phyloP scores from a whole-genome alignment of 2,113 vertebrate species.

The Otus sunia region DNA sequence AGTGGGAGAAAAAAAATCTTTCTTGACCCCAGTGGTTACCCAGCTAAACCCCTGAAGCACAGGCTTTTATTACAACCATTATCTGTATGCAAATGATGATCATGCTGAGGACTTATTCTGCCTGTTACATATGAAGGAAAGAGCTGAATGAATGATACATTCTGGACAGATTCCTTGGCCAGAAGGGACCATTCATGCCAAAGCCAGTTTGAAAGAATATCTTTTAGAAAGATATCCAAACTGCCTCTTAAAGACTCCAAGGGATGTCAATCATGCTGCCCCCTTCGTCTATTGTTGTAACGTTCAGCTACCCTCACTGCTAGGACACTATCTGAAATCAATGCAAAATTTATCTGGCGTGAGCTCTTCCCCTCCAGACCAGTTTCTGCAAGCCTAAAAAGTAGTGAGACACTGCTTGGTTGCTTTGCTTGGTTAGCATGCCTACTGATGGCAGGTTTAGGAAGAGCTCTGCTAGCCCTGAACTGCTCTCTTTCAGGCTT shows the following conservation, averaged over 20 bases:
- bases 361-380: neutral
- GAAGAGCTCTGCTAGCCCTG: neutral
- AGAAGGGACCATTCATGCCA: conserved; percentile 32
- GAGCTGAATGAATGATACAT: conserved; percentile 31
- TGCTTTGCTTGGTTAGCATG: neutral
- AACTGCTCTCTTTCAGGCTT: neutral
- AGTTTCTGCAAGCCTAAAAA: neutral
- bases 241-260: neutral
- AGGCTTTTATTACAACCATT: conserved; percentile 45
- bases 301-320: neutral
- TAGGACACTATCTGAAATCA: neutral
- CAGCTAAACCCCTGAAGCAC: conserved; percentile 38
- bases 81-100: conserved; percentile 49
- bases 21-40: conserved; percentile 20
- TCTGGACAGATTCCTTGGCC: conserved; percentile 25
- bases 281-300: neutral
- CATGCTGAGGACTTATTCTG: conserved; percentile 40
- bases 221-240: conserved; percentile 24
- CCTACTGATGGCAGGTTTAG: neutral
- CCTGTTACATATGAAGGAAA: conserved; percentile 28
- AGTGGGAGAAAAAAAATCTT: neutral
- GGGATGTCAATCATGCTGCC: neutral
- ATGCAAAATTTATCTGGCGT: neutral
- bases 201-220: conserved; percentile 28
- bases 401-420: neutral